Percentiles rank a stretch among this genome's conserved stretches.
phyloP scores from a whole-genome alignment of 2,113 vertebrate species.

The Sturnus vulgaris region DNA sequence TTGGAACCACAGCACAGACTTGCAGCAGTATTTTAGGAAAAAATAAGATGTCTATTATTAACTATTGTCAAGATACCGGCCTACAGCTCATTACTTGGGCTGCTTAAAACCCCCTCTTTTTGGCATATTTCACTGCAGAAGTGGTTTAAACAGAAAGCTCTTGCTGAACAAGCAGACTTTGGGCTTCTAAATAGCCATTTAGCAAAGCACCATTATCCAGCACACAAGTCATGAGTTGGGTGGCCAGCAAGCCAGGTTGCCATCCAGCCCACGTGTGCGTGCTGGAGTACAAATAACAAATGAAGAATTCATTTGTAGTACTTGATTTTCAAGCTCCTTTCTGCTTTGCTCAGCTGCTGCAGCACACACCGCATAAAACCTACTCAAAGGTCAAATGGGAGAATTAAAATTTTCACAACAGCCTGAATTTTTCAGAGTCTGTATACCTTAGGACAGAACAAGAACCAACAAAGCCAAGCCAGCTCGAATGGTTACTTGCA shows the following conservation, averaged over 20 bases:
- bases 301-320: not conserved
- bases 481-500: not conserved
- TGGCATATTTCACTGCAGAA: not conserved
- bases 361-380: not conserved
- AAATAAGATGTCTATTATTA: constrained; percentile 45
- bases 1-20: constrained; percentile 22
- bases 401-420: not conserved
- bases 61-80: constrained; percentile 42
- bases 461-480: not conserved
- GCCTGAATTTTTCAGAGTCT: not conserved
- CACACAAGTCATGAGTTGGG: not conserved
- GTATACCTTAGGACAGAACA: not conserved
- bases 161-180: constrained; percentile 8
- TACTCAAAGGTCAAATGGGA: constrained; percentile 8
- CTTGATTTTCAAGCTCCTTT: constrained; percentile 38
- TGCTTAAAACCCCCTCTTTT: constrained; percentile 29
- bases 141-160: not conserved
- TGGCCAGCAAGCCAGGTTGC: not conserved
- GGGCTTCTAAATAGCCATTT: not conserved
- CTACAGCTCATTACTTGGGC: constrained; percentile 33
- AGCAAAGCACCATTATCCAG: not conserved
- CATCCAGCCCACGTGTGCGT: accelerated
- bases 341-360: constrained; percentile 45
- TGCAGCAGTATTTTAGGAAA: constrained; percentile 27
- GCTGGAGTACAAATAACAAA: not conserved